These are phyloP conservation scores for Calcarius lapponicus DNA, from an alignment of 2,797 vertebrate species.

Conservation along the genomic window DNA sequence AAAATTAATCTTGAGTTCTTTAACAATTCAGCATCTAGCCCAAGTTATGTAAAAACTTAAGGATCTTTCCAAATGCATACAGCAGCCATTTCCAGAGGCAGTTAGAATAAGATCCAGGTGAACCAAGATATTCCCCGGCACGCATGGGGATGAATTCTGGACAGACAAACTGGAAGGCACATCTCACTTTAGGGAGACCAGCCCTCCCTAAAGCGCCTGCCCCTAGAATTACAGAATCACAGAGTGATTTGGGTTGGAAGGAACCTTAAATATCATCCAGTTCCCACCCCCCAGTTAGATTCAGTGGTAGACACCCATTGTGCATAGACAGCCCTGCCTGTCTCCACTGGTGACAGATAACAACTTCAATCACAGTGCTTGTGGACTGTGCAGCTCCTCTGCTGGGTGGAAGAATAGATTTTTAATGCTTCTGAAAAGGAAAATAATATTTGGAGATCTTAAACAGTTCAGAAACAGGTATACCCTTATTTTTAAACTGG, in stretches of 20 bases:
- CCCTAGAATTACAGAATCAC: neutral
- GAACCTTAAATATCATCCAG: neutral
- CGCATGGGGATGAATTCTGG: neutral
- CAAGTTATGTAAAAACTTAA: neutral
- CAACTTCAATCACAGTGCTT: neutral
- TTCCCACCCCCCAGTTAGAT: neutral
- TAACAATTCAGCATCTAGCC: neutral
- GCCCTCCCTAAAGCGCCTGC: neutral
- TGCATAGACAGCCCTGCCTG: neutral
- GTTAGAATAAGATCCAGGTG: neutral
- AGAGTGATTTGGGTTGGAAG: neutral
- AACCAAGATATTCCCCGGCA: neutral
- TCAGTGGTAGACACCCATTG: neutral
- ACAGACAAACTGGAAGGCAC: neutral
- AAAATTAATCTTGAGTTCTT: neutral
- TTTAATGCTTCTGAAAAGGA: neutral
- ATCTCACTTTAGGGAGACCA: neutral
- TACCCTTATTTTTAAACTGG: neutral
- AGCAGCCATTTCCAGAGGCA: neutral
- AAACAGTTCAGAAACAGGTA: neutral
- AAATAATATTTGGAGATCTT: neutral
- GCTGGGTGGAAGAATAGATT: neutral
- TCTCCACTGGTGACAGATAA: neutral
- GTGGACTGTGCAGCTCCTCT: accelerated
- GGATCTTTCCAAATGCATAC: neutral